Percentiles rank a stretch among this genome's conserved stretches.
Evolutionary conservation across 2,888 invertebrate species (phyloP).

Genomic region (Iselma pallidipennis): DNA sequence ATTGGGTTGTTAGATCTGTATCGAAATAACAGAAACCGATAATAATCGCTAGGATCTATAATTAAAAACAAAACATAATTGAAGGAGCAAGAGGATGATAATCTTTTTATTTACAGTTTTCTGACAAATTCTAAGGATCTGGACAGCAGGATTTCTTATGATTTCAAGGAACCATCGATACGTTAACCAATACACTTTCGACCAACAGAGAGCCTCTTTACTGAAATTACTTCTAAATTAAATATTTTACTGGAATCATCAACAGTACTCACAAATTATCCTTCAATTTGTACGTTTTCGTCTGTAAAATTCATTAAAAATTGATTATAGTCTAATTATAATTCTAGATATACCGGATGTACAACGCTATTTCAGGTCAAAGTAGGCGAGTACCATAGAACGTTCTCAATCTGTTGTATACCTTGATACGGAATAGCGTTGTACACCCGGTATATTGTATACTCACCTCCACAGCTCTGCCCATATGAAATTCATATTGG

Average conservation of each 20-base stretch:
- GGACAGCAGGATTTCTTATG: constrained; percentile 79
- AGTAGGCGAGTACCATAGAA: too few species aligned
- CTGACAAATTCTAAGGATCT: constrained; percentile 75
- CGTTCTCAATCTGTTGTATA: constrained; percentile 15
- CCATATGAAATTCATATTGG: constrained; percentile 72
- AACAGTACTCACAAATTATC: constrained; percentile 38
- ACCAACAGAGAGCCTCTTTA: constrained; percentile 69
- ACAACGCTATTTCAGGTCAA: too few species aligned
- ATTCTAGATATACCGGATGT: too few species aligned
- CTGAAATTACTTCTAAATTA: constrained; percentile 44
- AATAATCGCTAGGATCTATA: constrained; percentile 70
- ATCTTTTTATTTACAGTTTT: constrained; percentile 70
- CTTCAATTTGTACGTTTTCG: constrained; percentile 30
- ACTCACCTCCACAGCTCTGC: constrained; percentile 59
- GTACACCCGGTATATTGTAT: too few species aligned
- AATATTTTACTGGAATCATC: not conserved
- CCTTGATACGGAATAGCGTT: too few species aligned
- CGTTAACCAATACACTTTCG: constrained; percentile 75
- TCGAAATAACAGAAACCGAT: constrained; percentile 86
- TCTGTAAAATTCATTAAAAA: constrained; percentile 27
- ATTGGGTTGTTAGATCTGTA: constrained; percentile 71
- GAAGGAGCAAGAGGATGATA: too few species aligned
- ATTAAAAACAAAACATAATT: too few species aligned
- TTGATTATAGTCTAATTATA: constrained; percentile 5
- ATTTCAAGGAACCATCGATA: constrained; percentile 75